A percentile compares a stretch with the other conserved stretches of the same genome.
phyloP scores from a whole-genome alignment of 2,888 invertebrate genomes.

The Pseudococcus jackbeardsleyi region DNA sequence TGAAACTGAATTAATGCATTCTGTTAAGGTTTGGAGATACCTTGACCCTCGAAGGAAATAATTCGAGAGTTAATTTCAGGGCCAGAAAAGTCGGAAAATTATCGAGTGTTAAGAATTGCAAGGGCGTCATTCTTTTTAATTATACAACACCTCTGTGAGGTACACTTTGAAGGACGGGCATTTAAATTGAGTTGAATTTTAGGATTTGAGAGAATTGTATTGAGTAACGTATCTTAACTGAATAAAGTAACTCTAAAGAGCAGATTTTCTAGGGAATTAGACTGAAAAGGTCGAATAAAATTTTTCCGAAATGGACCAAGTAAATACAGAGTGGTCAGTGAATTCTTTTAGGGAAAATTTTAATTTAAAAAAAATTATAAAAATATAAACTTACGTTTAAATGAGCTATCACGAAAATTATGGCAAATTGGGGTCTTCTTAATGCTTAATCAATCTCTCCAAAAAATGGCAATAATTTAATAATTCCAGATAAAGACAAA shows the following conservation, averaged over 20 bases:
- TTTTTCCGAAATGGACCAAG: background rate
- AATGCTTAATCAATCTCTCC: background rate
- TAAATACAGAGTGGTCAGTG: background rate
- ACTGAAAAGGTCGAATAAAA: background rate
- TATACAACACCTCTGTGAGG: background rate
- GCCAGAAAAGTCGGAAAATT: constrained; percentile 48
- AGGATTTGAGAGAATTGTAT: background rate
- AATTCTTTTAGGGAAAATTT: background rate
- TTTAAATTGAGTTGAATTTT: background rate
- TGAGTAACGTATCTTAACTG: background rate
- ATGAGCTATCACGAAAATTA: background rate
- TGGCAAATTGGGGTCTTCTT: background rate
- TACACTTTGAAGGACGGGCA: background rate
- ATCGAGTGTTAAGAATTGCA: constrained; percentile 37
- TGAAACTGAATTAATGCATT: constrained; percentile 61
- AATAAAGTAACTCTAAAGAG: no score
- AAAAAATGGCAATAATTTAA: background rate
- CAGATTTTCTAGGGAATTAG: background rate
- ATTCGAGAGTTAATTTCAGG: constrained; percentile 61
- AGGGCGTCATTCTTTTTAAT: constrained; percentile 51
- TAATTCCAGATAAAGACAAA: background rate
- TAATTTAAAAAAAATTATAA: constrained; percentile 6
- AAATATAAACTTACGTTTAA: background rate
- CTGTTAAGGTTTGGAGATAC: constrained; percentile 44
- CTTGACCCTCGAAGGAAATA: constrained; percentile 63